Base-by-base conservation (phyloP, 2,888 invertebrate species). In the Pasiphila rectangulata region DNA sequence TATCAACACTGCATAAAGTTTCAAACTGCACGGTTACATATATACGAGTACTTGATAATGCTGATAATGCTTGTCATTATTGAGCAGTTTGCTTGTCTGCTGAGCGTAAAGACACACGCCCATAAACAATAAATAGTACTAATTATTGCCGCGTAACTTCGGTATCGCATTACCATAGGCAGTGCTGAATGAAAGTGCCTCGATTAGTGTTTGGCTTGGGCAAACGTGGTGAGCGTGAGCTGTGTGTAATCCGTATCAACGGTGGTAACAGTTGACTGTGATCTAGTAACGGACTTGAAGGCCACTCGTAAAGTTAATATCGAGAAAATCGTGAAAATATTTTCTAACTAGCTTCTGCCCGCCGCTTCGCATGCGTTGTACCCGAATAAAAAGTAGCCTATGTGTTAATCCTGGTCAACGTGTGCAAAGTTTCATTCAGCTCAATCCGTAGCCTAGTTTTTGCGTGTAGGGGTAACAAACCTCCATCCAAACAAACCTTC, bases 61-160 rank as follows among this genome's bases (percentile, higher is more conserved):
- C 32, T 30, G 41, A 46, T 41, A 41, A 32, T 15, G 10, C 32
- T 10, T 23, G 15, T 41, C 30, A 47, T 39, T 37, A 29, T 48
- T 40, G 32, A 27, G 29, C 24, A 35, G 38, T 47, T 42, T 42
- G 42, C 10, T 34, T 36, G 43, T 49, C 38, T 54, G 49, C 32
- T 6, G 4, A 41, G 37, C 41, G 49, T 39, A 36, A 35, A 48
- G 45, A 48, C 38, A 45, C 42, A 43, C 51, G 48, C 54, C 49
- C 32, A 50, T 49, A 35, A 30, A 17, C 4, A 9, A 30, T 30
- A 30, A 17, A 1, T 30, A 16, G 16, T 30, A 23, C 15, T 19
- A 3, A 27, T 24, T 25, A 4, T 24, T 15, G 4, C 5, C 24
- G 9, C 25, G 10, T 17, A 15, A 2, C n/a, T 17, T 9, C 7